Percentiles rank a stretch among this genome's conserved stretches.
Evolutionary conservation across 2,797 vertebrate species (phyloP).

Genomic region (Apogon hyalosoma): DNA sequence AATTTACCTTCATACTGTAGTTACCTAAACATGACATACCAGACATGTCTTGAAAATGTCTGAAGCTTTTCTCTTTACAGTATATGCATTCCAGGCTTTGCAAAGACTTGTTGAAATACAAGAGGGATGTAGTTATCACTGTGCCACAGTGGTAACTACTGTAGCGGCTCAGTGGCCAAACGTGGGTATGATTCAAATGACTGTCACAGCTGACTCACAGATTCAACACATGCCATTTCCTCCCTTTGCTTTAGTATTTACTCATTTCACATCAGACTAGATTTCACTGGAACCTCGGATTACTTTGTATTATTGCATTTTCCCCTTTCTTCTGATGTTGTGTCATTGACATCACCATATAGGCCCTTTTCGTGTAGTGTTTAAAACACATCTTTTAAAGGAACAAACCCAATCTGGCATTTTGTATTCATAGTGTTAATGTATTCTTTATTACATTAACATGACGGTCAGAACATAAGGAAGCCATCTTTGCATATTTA

Average conservation of each 20-base stretch:
- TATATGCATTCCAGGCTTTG: conserved; percentile 42
- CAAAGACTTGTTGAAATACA: conserved; percentile 40
- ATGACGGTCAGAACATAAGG: not conserved
- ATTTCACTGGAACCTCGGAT: not conserved
- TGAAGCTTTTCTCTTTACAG: not conserved
- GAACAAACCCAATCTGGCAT: not conserved
- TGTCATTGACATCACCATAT: no score
- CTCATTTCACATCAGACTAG: conserved; percentile 1
- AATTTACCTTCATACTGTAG: no score
- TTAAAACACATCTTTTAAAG: not conserved
- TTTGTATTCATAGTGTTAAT: not conserved
- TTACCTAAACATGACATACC: conserved; percentile 2
- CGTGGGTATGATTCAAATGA: conserved; percentile 23
- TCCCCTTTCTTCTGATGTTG: no score
- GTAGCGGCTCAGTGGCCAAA: not conserved
- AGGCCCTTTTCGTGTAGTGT: no score
- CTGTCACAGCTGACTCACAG: conserved; percentile 21
- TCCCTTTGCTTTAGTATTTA: not conserved
- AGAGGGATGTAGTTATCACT: not conserved
- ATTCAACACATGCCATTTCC: no score
- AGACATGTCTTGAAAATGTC: not conserved
- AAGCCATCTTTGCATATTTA: conserved; percentile 15
- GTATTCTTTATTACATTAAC: not conserved
- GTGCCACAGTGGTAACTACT: conserved; percentile 18
- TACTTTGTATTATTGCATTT: not conserved